Base-by-base conservation (phyloP, 1,140 invertebrate genomes). In the Zaprionus africanus region DNA sequence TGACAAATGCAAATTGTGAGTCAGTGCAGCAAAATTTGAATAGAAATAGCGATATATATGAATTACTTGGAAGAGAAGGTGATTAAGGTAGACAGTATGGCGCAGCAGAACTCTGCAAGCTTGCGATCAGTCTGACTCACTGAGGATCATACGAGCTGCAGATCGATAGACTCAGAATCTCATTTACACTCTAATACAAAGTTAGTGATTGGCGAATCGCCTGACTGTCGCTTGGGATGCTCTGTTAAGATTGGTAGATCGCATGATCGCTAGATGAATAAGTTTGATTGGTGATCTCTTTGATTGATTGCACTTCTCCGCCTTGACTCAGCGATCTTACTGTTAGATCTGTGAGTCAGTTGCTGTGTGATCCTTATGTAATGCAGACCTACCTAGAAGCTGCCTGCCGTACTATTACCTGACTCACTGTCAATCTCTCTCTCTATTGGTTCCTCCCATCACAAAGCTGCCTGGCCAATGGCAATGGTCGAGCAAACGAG, bases 401-500 rank as follows among this genome's bases (percentile, higher is more conserved):
- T 49, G 22, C 22, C 22, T 22, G 24, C 0, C 1, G 2, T 22
- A 34, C 19, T 28, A 46, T 57, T 26, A 17, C 11, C 43, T 67
- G 64, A 68, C 5, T 73, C 64, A 70, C 31, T 41, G 9, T 17
- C 12, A 43, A 4, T 54, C 26, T 31, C 4, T 54, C 26, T 31
- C 12, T 34, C 17, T 34, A 4, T 69, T 62, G 59, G 66, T 66
- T 75, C 72, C 72, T 51, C 72, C 72, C 71, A 68, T 51, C 11
- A 43, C 12, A 28, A 19, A 28, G 15, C 43, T 17, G 28, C 17
- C 62, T 63, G 59, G 41, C 72, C 72, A 75, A 75, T 75, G 41
- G 72, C 72, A 36, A 67, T 34, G 66, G 69, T 58, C 58, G 65
- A 12, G 67, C 64, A 61, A 61, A 12, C 71, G 71, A 61, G 19